Evolutionary conservation across 2,113 vertebrate species (phyloP), one percentile per base, ranked within the genome.

Genomic region (Ceratotherium simum): DNA sequence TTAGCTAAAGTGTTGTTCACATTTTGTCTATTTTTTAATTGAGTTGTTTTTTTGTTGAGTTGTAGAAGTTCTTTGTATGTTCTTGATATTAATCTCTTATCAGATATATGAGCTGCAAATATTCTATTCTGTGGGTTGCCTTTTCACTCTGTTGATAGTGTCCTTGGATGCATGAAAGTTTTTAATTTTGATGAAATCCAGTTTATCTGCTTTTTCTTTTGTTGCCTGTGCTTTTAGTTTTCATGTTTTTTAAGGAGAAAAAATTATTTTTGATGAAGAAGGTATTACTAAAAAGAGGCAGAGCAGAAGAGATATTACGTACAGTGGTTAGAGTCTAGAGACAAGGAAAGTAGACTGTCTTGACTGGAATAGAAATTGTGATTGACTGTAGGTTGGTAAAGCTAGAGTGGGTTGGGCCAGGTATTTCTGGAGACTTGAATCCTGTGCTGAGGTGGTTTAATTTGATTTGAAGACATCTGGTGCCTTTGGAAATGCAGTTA

Each of bases 1-100:
- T 94, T 70, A 96, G 36, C 58, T 60, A 27, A 70, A 93, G 36
- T 78, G n/a, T 80, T 79, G 72, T 82, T 93, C 58, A 21, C 36
- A 7, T 93, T 93, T 91, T 84, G 6, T 39, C 70, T n/a, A 29
- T 67, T 72, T 91, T 79, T 8, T 33, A 88, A 82, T 65, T 60
- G 48, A 48, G 33, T 87, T 91, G 39, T 46, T 42, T 60, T 69
- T 60, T 70, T 62, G 29, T 46, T 90, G 23, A 86, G 31, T 81
- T 92, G 2, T 33, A 79, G 51, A 48, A 67, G 36, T 72, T 84
- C 10, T 87, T 86, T 39, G 23, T 70, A 82, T 88, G 27, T 87
- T 91, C 31, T 87, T 29, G 46, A 25, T 91, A 85, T 29, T 67
- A 65, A 36, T 54, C 3, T 23, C 12, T 46, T 83, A 39, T 65